phyloP scores from a whole-genome alignment of 2,797 vertebrate genomes.

The Neostethus bicornis region DNA sequence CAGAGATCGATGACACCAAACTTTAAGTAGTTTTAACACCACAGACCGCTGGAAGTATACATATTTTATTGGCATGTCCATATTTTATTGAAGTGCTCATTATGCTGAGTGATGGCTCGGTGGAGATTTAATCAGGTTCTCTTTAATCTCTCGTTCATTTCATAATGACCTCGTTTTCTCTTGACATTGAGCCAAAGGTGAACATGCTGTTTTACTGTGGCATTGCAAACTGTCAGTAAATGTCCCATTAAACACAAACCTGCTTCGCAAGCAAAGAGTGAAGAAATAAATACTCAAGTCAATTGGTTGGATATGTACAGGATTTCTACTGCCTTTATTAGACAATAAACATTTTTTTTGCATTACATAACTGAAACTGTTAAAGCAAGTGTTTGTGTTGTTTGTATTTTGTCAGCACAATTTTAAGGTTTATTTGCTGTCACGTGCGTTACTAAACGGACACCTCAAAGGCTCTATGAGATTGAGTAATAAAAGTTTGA shows the following conservation, averaged over 20 bases:
- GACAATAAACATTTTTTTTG: neutral
- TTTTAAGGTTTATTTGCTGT: neutral
- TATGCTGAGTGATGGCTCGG: constrained; percentile 70
- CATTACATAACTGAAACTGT: neutral
- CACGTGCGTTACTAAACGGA: neutral
- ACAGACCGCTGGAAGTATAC: constrained; percentile 50
- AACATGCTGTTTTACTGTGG: constrained; percentile 28
- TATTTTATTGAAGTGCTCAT: constrained; percentile 75
- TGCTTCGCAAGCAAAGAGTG: constrained; percentile 15
- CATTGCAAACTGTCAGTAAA: constrained; percentile 22
- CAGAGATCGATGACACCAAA: constrained; percentile 32
- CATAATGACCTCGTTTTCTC: constrained; percentile 64
- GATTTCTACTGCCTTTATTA: neutral
- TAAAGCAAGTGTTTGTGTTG: neutral
- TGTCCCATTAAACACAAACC: constrained; percentile 4
- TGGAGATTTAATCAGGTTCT: constrained; percentile 69
- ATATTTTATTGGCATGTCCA: constrained; percentile 73
- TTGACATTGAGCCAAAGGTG: constrained; percentile 68
- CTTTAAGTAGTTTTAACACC: constrained; percentile 33
- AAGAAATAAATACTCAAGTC: constrained; percentile 18
- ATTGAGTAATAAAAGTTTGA: neutral
- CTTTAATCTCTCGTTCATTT: constrained; percentile 68
- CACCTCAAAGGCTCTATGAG: neutral
- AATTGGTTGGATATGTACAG: constrained; percentile 16
- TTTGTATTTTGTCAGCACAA: neutral